A percentile compares a stretch with the other conserved stretches of the same genome.
phyloP scores from a whole-genome alignment of 2,797 vertebrate species.

The Poeciliopsis paucimaculata region DNA sequence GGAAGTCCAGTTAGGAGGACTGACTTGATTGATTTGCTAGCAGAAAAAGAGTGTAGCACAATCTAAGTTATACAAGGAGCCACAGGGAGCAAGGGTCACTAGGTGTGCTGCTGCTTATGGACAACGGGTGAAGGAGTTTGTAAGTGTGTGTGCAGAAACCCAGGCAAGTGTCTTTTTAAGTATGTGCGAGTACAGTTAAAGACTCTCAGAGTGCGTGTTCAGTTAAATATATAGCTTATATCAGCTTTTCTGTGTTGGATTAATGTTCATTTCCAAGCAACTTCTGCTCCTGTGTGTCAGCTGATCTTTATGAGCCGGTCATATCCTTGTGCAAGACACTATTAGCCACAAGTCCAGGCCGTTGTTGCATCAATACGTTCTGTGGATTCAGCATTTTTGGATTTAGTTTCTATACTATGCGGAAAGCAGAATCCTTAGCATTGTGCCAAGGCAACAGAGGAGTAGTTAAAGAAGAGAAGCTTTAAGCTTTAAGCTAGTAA shows the following conservation, averaged over 20 bases:
- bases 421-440: not conserved
- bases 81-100: constrained; percentile 53
- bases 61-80: constrained; percentile 39
- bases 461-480: not conserved
- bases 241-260: too few species aligned
- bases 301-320: not conserved
- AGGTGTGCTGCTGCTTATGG: constrained; percentile 5
- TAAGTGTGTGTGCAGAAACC: not conserved
- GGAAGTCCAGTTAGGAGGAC: not conserved
- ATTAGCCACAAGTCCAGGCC: not conserved
- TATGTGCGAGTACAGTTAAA: not conserved
- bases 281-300: not conserved
- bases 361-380: not conserved
- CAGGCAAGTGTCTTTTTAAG: constrained; percentile 49
- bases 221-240: too few species aligned
- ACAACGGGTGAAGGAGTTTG: constrained; percentile 14
- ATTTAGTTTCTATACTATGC: not conserved
- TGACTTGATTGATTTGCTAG: not conserved
- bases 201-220: not conserved
- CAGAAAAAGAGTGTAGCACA: constrained; percentile 1
- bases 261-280: not conserved
- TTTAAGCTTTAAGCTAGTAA: not conserved
- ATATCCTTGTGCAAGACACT: not conserved
- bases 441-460: not conserved
- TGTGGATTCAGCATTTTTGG: not conserved